phyloP scores from a whole-genome alignment of 2,113 vertebrate genomes.

The Eretmochelys imbricata region DNA sequence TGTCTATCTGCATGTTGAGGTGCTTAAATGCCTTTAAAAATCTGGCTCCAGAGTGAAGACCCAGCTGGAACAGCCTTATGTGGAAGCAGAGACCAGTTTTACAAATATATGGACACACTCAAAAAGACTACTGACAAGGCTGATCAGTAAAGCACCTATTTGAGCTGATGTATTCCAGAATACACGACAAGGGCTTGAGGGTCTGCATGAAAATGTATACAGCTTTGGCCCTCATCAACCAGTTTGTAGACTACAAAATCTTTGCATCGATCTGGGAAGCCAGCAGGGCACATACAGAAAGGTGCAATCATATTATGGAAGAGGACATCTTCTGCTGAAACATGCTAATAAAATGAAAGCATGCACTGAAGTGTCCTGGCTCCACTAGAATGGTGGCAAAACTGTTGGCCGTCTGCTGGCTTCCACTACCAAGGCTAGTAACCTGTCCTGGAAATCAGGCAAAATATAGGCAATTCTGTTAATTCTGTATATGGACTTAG shows the following conservation, averaged over 20 bases:
- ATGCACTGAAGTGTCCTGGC: neutral
- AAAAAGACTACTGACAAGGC: no score
- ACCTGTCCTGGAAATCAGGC: neutral
- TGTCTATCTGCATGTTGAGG: no score
- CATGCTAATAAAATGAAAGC: neutral
- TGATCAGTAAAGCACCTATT: no score
- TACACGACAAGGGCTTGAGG: no score
- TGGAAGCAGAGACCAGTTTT: no score
- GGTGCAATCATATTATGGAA: neutral
- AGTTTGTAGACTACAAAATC: neutral
- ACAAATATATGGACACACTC: no score
- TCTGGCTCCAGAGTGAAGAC: no score
- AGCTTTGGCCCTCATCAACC: no score
- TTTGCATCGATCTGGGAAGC: neutral
- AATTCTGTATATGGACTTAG: neutral
- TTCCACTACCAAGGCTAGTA: neutral
- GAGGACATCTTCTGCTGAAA: neutral
- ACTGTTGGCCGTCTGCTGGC: neutral
- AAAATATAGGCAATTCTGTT: neutral
- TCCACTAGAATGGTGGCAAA: neutral
- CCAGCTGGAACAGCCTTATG: no score
- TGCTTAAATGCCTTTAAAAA: no score
- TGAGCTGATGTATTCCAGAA: no score
- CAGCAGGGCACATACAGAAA: neutral
- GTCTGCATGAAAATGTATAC: no score